Evolutionary conservation across 1,140 invertebrate species (phyloP).

Genomic region (Bombus sylvicola): DNA sequence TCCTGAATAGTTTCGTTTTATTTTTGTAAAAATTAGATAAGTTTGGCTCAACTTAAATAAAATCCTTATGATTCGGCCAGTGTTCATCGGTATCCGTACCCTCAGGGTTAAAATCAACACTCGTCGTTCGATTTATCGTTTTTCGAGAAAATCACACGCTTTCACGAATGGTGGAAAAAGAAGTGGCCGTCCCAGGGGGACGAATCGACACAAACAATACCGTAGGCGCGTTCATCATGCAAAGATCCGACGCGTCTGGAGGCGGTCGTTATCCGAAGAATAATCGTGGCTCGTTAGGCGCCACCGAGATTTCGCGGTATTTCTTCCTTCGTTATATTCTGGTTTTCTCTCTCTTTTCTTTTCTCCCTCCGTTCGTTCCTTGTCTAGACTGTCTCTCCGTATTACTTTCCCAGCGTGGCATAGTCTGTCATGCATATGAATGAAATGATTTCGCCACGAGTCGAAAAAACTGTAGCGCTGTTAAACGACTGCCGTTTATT

Average conservation of each 20-base stretch:
- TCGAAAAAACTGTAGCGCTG: constrained; percentile 55
- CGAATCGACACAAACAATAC: constrained; percentile 32
- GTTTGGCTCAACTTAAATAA: not conserved
- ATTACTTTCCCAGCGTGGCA: constrained; percentile 21
- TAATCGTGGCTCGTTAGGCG: constrained; percentile 70
- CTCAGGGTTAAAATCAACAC: not conserved
- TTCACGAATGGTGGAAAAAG: not conserved
- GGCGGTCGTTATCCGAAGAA: constrained; percentile 63
- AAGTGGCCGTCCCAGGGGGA: no score
- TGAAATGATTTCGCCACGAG: constrained; percentile 67
- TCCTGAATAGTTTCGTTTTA: no score
- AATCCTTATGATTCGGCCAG: not conserved
- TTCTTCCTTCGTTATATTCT: constrained; percentile 2
- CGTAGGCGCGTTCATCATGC: constrained; percentile 29
- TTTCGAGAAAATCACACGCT: not conserved
- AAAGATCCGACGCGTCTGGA: constrained; percentile 49
- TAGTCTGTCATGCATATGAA: constrained; percentile 73
- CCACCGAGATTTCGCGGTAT: constrained; percentile 53
- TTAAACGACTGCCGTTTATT: constrained; percentile 72
- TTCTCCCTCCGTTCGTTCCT: not conserved
- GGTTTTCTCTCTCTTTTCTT: not conserved
- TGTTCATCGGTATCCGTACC: not conserved
- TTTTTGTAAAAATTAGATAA: no score
- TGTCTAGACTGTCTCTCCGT: constrained; percentile 3
- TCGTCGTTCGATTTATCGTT: not conserved